Evolutionary conservation across 2,888 invertebrate genomes (phyloP).

Genomic region (Melieria omissa): DNA sequence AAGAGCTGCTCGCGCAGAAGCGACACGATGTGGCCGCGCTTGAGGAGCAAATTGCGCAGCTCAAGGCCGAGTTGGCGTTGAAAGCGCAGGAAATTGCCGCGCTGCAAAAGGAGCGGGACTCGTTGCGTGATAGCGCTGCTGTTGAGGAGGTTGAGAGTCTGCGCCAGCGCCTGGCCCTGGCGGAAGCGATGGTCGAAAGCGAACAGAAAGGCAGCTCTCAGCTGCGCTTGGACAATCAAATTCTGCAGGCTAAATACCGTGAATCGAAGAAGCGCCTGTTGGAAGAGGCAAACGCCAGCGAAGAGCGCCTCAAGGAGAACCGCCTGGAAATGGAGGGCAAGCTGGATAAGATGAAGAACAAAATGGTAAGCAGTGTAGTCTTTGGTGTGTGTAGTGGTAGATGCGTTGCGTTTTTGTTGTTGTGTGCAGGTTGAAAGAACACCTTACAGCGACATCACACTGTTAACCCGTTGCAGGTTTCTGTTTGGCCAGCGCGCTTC

Average conservation of each 20-base stretch:
- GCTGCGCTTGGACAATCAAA: constrained; percentile 56
- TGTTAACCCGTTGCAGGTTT: constrained; percentile 8
- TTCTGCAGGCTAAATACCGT: constrained; percentile 62
- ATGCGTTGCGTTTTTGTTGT: not conserved
- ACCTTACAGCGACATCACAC: constrained; percentile 40
- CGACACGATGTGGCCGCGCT: constrained; percentile 40
- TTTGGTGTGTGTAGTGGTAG: no score
- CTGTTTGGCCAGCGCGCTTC: no score
- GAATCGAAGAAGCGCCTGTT: constrained; percentile 54
- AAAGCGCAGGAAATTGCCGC: constrained; percentile 39
- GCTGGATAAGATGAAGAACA: constrained; percentile 81
- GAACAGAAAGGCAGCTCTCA: constrained; percentile 47
- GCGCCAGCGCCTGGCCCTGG: constrained; percentile 40
- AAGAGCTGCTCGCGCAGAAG: constrained; percentile 42
- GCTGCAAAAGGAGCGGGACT: constrained; percentile 38
- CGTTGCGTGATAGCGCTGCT: constrained; percentile 35
- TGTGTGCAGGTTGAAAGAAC: constrained; percentile 6
- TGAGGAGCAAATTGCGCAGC: constrained; percentile 41
- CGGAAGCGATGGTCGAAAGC: constrained; percentile 45
- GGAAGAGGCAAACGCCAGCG: constrained; percentile 49
- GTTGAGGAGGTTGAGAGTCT: constrained; percentile 38
- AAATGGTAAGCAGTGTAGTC: constrained; percentile 74
- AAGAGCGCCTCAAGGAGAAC: constrained; percentile 62
- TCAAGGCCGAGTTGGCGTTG: constrained; percentile 41
- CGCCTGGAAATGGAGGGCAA: constrained; percentile 78